Conservation (phyloP, 2,113 vertebrate species). For the Toxostoma redivivum region DNA sequence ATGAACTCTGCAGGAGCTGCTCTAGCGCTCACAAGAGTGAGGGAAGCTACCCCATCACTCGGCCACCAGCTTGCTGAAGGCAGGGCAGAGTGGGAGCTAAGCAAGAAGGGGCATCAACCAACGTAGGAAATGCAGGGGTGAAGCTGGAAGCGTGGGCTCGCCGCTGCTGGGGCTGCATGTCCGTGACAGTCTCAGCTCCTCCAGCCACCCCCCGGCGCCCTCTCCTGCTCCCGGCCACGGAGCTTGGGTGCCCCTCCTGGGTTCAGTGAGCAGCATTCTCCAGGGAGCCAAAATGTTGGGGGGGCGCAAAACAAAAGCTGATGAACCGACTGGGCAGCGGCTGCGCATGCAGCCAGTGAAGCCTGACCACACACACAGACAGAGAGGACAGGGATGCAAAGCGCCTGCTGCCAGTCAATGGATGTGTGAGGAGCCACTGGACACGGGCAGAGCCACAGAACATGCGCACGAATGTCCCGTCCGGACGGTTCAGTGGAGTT, state of each 20-base stretch:
- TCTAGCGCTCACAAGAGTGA: neutral
- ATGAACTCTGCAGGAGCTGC: conserved; percentile 17
- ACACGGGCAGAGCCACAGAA: conserved; percentile 68
- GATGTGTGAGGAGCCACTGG: conserved; percentile 60
- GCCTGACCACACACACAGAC: conserved; percentile 50
- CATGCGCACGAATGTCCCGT: conserved; percentile 69
- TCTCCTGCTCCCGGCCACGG: neutral
- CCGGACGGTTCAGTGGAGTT: conserved; percentile 65
- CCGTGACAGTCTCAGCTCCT: neutral
- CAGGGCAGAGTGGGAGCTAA: conserved; percentile 60
- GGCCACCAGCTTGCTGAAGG: conserved; percentile 56
- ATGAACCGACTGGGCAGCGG: conserved; percentile 46
- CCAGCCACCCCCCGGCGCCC: neutral
- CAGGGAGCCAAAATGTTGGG: conserved; percentile 18
- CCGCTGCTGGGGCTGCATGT: neutral
- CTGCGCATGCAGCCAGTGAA: conserved; percentile 52
- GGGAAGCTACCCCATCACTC: conserved; percentile 36
- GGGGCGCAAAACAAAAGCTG: conserved; percentile 51
- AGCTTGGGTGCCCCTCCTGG: neutral
- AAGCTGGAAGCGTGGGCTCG: conserved; percentile 63
- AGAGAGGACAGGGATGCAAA: conserved; percentile 66
- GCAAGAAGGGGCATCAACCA: conserved; percentile 49
- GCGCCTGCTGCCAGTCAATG: conserved; percentile 67
- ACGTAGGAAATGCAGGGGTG: conserved; percentile 48
- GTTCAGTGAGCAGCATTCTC: conserved; percentile 39